These are phyloP conservation scores for Butorides virescens DNA, from an alignment of 2,113 vertebrate species.

Conservation along the genomic window DNA sequence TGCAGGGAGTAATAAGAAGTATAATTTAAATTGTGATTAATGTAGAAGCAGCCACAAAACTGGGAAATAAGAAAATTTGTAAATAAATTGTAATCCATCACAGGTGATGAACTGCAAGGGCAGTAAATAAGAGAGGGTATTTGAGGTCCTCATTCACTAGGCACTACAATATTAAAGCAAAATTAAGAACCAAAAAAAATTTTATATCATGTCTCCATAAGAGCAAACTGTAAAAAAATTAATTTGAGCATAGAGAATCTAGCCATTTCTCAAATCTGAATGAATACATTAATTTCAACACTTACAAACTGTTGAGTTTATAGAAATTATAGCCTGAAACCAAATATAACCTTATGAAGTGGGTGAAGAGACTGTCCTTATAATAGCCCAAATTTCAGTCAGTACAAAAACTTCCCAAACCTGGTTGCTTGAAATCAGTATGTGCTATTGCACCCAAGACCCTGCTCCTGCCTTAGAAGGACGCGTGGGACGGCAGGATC, in stretches of 20 bases:
- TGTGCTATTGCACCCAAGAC: not conserved
- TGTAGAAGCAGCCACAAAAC: not conserved
- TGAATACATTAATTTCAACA: not conserved
- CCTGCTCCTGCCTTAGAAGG: not conserved
- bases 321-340: not conserved
- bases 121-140: not conserved
- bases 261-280: not conserved
- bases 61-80: not conserved
- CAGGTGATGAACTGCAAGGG: not conserved
- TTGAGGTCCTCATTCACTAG: not conserved
- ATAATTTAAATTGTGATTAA: not conserved
- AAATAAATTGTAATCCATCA: not conserved
- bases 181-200: not conserved
- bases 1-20: not conserved
- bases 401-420: not conserved
- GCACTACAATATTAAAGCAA: not conserved
- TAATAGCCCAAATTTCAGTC: not conserved
- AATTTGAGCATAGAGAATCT: not conserved
- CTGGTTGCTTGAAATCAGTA: not conserved
- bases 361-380: not conserved
- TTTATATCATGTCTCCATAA: not conserved
- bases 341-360: not conserved
- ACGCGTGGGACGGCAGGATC: rapidly evolving
- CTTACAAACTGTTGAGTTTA: not conserved
- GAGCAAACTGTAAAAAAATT: not conserved